Evolutionary conservation across 2,113 vertebrate genomes (phyloP), one percentile per base, ranked within the genome.

Genomic region (Phoenicopterus ruber): DNA sequence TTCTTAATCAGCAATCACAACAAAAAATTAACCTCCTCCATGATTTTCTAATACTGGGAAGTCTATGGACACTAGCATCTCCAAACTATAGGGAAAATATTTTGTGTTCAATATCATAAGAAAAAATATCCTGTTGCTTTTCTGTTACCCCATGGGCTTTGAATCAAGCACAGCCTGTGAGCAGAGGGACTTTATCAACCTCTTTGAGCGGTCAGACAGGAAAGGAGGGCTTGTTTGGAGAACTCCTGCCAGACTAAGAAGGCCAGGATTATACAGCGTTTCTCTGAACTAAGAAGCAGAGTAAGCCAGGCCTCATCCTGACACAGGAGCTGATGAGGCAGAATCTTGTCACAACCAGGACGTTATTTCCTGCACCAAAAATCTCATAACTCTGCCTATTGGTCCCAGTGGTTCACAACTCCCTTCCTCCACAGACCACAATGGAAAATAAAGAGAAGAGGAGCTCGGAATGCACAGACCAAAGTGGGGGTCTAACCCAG

Each of bases 261-360:
- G 6, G 16, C 7, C 25, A 79, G 26, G n/a, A 52, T 40, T 74
- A 52, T 11, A 55, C 26, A 65, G 5, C 0, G 0, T 5, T 22
- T 47, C 38, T 71, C 26, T 67, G 29, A 71, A 47, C 12, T 40
- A 57, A 52, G 47, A 67, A 59, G 20, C 6, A 67, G 55, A 80
- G 6, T 22, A 57, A 77, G 14, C 10, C 83, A 28, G 34, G 26
- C 20, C 28, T 71, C 52, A 67, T 63, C 20, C 38, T 87, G 31
- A 85, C 25, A 62, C 13, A 32, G 8, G 8, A 61, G 13, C 10
- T 58, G 28, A 69, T 22, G 20, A 74, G 9, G 14, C 38, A 71
- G 50, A 57, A 67, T 42, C 26, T 50, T 46, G 13, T 62, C 12
- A 32, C 16, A 50, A 57, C 49, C 40, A 69, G 71, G 36, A 88